These are phyloP conservation scores for Laspeyria flexula DNA, from an alignment of 2,888 invertebrate genomes.

Conservation along the genomic window DNA sequence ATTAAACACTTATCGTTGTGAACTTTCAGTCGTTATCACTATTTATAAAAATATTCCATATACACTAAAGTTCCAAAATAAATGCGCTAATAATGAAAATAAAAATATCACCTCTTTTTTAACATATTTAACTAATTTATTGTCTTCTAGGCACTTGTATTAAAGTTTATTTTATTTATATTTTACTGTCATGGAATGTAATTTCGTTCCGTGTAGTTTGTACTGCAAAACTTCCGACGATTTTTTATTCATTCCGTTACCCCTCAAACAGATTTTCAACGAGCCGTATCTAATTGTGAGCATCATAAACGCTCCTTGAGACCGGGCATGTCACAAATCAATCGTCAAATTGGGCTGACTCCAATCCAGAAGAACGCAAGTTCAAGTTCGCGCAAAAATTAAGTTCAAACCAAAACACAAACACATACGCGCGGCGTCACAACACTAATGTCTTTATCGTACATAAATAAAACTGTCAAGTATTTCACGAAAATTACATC, in stretches of 20 bases:
- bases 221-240: slow-evolving; percentile 63
- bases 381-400: slow-evolving; percentile 78
- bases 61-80: slow-evolving; percentile 37
- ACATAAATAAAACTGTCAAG: slow-evolving; percentile 72
- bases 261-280: slow-evolving; percentile 73
- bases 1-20: slow-evolving; percentile 37
- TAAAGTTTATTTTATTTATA: slow-evolving; percentile 54
- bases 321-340: slow-evolving; percentile 77
- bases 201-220: slow-evolving; percentile 65
- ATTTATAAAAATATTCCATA: slow-evolving; percentile 33
- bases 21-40: slow-evolving; percentile 40
- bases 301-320: slow-evolving; percentile 76
- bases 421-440: slow-evolving; percentile 51
- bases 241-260: slow-evolving; percentile 77
- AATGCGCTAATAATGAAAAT: slow-evolving; percentile 33
- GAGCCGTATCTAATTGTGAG: slow-evolving; percentile 77
- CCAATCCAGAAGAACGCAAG: slow-evolving; percentile 51
- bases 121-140: slow-evolving; percentile 63
- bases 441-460: slow-evolving; percentile 63
- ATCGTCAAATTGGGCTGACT: slow-evolving; percentile 63
- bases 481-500: slow-evolving; percentile 81
- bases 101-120: slow-evolving; percentile 67
- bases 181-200: slow-evolving; percentile 54
- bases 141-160: slow-evolving; percentile 45
- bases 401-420: slow-evolving; percentile 48